Evolutionary conservation across 2,113 vertebrate species (phyloP), one percentile per base, ranked within the genome.

Genomic region (Myrmophylax atrothorax): DNA sequence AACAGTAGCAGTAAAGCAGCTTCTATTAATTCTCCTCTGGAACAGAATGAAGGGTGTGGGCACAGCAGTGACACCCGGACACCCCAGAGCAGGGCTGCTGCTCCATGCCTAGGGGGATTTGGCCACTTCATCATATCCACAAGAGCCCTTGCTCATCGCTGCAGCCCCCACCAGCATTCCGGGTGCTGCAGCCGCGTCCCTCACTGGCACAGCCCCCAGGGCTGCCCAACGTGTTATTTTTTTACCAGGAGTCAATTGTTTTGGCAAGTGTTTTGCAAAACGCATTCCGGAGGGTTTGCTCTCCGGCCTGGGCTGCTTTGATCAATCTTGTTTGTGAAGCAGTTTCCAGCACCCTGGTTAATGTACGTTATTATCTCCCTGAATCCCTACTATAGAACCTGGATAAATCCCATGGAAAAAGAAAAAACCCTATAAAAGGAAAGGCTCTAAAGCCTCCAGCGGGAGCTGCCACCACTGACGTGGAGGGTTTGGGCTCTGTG

Each of bases 371-470:
- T 95, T 92, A 88, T 95, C 90, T 94, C 67, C 88, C 95, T 15
- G 75, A 93, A 94, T 96, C 92, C 91, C 92, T 80, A 83, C 94
- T 93, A 77, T 62, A 88, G 89, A 94, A 79, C 92, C 79, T 66
- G 90, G 37, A 90, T 77, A 92, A 93, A 95, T 75, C 92, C 90
- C 0, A 0, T 31, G 88, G 58, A 88, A 74, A 91, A 94, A 92
- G 72, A 87, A 88, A 96, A 85, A 52, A 35, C 78, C 56, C 85
- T 84, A n/a, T 70, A 92, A 94, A 92, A 75, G 52, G 74, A 89
- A 93, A 87, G 12, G 89, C 83, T 92, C 76, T 86, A 11, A 81
- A 91, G 59, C 67, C 87, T 88, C 70, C 82, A 19, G 22, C 2
- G 1, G 69, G 67, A 91, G 67, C 75, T 91, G 88, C 85, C 93